These are phyloP conservation scores for Molanna angustata DNA, from an alignment of 2,888 invertebrate genomes.

Conservation along the genomic window DNA sequence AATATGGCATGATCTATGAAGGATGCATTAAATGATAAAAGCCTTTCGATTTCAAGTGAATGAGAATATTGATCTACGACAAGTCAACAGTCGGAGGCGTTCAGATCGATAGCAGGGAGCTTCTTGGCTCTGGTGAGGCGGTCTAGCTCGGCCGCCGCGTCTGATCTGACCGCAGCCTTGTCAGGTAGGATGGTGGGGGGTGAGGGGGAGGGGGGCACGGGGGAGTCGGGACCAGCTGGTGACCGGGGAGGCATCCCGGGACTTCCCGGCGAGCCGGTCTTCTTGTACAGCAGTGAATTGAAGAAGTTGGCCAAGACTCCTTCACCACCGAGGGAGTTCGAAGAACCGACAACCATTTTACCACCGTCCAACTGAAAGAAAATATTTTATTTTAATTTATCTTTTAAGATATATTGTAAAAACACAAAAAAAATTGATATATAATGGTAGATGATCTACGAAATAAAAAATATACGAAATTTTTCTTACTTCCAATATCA, in stretches of 20 bases:
- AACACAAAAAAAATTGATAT: too few relatives aligned
- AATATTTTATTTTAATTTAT: too few relatives aligned
- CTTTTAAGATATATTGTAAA: too few relatives aligned
- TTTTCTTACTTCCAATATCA: too few relatives aligned
- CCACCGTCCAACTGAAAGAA: slow-evolving; percentile 65
- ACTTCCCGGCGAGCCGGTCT: slow-evolving; percentile 69
- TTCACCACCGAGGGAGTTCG: slow-evolving; percentile 79
- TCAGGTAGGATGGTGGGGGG: slow-evolving; percentile 53
- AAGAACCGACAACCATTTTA: slow-evolving; percentile 62
- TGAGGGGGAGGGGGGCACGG: slow-evolving; percentile 40
- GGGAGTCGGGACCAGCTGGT: slow-evolving; percentile 37
- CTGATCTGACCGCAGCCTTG: slow-evolving; percentile 75
- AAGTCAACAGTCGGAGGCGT: slow-evolving; percentile 49
- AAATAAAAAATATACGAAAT: too few relatives aligned
- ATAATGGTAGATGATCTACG: too few relatives aligned
- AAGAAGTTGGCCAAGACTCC: slow-evolving; percentile 97
- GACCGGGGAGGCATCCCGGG: slow-evolving; percentile 46
- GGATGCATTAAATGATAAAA: too few relatives aligned
- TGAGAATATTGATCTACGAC: too few relatives aligned
- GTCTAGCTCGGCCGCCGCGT: slow-evolving; percentile 91
- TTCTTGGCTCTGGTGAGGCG: slow-evolving; percentile 75
- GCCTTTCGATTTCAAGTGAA: too few relatives aligned
- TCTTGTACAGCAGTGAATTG: slow-evolving; percentile 94
- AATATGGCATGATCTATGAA: too few relatives aligned
- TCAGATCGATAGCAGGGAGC: slow-evolving; percentile 55